Percentiles rank a stretch among this genome's conserved stretches.
These are phyloP conservation scores for Mythimna loreyi DNA, from an alignment of 2,888 invertebrate species.

Conservation along the genomic window DNA sequence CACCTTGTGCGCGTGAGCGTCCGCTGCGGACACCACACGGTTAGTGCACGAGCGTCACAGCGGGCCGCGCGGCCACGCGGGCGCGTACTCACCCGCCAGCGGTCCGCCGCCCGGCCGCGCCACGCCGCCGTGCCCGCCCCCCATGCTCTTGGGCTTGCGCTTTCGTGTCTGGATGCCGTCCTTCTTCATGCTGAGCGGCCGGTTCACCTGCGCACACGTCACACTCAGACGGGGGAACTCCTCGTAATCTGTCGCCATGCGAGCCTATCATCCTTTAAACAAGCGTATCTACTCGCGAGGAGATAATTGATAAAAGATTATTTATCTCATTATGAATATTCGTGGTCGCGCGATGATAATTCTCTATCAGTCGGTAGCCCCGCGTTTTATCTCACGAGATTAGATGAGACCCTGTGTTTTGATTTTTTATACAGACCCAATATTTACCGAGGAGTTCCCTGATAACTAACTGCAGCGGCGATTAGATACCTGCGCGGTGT, in stretches of 20 bases:
- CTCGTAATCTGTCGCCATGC: constrained; percentile 84
- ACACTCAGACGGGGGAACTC: constrained; percentile 78
- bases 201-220: constrained; percentile 93
- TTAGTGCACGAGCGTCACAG: constrained; percentile 58
- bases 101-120: constrained; percentile 74
- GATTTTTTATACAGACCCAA: constrained; percentile 88
- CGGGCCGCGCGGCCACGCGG: constrained; percentile 54
- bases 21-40: constrained; percentile 81
- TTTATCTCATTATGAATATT: constrained; percentile 91
- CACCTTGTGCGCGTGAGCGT: constrained; percentile 85
- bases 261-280: constrained; percentile 89
- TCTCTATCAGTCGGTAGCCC: constrained; percentile 90
- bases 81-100: constrained; percentile 80
- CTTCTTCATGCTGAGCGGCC: constrained; percentile 99
- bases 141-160: constrained; percentile 95
- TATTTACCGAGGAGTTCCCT: constrained; percentile 91
- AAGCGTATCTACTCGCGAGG: constrained; percentile 87
- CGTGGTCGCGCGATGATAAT: constrained; percentile 88
- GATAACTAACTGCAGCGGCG: constrained; percentile 83
- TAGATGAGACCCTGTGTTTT: constrained; percentile 90
- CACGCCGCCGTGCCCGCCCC: constrained; percentile 79
- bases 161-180: constrained; percentile 99
- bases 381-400: constrained; percentile 90
- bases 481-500: constrained; percentile 83
- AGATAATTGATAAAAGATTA: constrained; percentile 91